These are phyloP conservation scores for Agriopis aurantiaria DNA, from an alignment of 2,888 invertebrate genomes.

Conservation along the genomic window DNA sequence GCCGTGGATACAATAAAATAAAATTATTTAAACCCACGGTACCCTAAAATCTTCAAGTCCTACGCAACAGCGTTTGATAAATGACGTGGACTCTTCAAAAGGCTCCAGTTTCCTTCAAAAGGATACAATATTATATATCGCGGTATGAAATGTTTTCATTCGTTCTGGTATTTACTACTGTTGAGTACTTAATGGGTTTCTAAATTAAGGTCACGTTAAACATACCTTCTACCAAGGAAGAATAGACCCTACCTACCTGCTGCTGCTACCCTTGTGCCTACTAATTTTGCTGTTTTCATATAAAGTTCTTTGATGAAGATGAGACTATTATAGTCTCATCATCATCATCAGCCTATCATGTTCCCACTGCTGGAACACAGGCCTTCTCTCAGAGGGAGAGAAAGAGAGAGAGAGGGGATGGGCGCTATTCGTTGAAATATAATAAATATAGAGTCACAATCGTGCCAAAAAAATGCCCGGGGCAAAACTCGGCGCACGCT, in stretches of 20 bases:
- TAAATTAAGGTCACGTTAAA: background rate
- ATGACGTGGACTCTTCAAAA: conserved; percentile 37
- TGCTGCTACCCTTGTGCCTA: background rate
- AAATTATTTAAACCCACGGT: background rate
- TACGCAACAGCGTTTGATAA: conserved; percentile 47
- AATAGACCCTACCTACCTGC: too few species aligned
- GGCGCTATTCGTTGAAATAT: too few species aligned
- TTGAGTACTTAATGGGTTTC: background rate
- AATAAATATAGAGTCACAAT: too few species aligned
- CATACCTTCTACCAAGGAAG: background rate
- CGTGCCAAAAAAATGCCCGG: too few species aligned
- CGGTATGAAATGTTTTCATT: conserved; percentile 24
- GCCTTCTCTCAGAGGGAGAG: too few species aligned
- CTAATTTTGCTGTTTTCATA: background rate
- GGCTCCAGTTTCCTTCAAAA: conserved; percentile 20
- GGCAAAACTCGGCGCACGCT: too few species aligned
- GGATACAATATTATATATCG: conserved; percentile 32
- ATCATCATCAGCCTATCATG: too few species aligned
- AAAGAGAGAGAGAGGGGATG: too few species aligned
- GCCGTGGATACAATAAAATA: too few species aligned
- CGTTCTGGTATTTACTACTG: background rate
- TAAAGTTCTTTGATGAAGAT: too few species aligned
- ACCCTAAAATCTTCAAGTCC: conserved; percentile 43
- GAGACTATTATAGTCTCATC: too few species aligned
- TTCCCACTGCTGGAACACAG: too few species aligned